Evolutionary conservation across 2,888 invertebrate species (phyloP), one percentile per base, ranked within the genome.

Genomic region (Ormia ochracea): DNA sequence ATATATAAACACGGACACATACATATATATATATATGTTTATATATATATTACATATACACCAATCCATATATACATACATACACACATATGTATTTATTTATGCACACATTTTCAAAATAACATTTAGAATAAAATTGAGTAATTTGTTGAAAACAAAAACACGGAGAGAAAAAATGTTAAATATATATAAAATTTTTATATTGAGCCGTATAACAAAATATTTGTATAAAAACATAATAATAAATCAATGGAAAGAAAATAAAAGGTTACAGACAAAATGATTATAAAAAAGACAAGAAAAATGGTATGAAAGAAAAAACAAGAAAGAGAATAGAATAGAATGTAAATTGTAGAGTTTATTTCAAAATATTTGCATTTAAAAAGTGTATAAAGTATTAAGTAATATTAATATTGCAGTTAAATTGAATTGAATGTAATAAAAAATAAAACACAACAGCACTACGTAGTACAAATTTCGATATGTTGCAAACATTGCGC

Each of bases 321-420:
- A 74, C n/a, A 54, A 50, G 61, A 75, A 72, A 80, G 66, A 80
- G 43, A 75, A 78, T 75, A 74, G 68, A 72, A 72, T 41, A 54
- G 41, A 52, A n/a, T n/a, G n/a, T n/a, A n/a, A 43, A 54, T 19
- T 59, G 41, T 52, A 58, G 43, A 78, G 74, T 66, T 61, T 77
- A n/a, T 70, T 21, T 76, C 61, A 76, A 61, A 68, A 75, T 43
- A 50, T 74, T 74, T 80, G 80, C 76, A 76, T 72, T 72, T 65
- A 14, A 79, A 72, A 48, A 65, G 78, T 78, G 69, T 69, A 31
- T 17, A 19, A 26, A 38, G 45, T 61, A 48, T n/a, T 31, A 45
- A 17, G 17, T 58, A 56, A 23, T 36, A 38, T 14, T 23, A 59
- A 41, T 36, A 61, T 33, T 52, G 1, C 58, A 63, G 33, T 59